These are phyloP conservation scores for Dryobotodes eremita DNA, from an alignment of 2,888 invertebrate species.

Conservation along the genomic window DNA sequence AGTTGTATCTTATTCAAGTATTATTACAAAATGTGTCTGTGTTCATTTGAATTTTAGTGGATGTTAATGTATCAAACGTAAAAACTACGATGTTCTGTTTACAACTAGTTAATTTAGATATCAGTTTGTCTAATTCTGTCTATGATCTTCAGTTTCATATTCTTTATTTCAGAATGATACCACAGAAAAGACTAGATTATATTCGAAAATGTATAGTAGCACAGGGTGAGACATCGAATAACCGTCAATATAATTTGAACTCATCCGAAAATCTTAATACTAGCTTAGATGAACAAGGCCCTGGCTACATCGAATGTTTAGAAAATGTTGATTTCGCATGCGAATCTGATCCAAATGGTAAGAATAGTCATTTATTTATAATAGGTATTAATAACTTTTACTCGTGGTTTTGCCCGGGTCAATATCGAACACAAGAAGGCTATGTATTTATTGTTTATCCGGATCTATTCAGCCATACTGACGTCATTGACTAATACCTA, in stretches of 20 bases:
- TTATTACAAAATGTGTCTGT: slow-evolving; percentile 40
- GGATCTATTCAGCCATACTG: slow-evolving; percentile 1
- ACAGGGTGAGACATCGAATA: slow-evolving; percentile 13
- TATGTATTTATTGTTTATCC: neutral
- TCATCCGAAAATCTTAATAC: slow-evolving; percentile 21
- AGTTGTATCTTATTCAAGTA: slow-evolving; percentile 32
- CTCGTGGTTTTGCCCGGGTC: neutral
- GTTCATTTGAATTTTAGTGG: slow-evolving; percentile 30
- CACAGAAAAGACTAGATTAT: slow-evolving; percentile 27
- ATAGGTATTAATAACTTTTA: neutral
- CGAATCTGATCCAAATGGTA: slow-evolving; percentile 6
- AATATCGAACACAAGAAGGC: slow-evolving; percentile 7
- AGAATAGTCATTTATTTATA: neutral
- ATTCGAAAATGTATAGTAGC: slow-evolving; percentile 9
- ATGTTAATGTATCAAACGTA: slow-evolving; percentile 23
- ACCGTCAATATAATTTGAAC: slow-evolving; percentile 19
- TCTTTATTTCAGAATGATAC: slow-evolving; percentile 29
- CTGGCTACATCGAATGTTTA: slow-evolving; percentile 39
- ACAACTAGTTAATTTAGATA: slow-evolving; percentile 19
- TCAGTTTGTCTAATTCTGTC: slow-evolving; percentile 15
- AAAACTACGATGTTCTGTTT: slow-evolving; percentile 27
- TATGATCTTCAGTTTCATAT: slow-evolving; percentile 27
- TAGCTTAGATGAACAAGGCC: slow-evolving; percentile 40
- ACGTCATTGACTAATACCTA: neutral
- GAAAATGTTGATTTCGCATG: slow-evolving; percentile 32